A percentile compares a stretch with the other conserved stretches of the same genome.
These are phyloP conservation scores for Callipepla californica DNA, from an alignment of 2,113 vertebrate species.

Conservation along the genomic window DNA sequence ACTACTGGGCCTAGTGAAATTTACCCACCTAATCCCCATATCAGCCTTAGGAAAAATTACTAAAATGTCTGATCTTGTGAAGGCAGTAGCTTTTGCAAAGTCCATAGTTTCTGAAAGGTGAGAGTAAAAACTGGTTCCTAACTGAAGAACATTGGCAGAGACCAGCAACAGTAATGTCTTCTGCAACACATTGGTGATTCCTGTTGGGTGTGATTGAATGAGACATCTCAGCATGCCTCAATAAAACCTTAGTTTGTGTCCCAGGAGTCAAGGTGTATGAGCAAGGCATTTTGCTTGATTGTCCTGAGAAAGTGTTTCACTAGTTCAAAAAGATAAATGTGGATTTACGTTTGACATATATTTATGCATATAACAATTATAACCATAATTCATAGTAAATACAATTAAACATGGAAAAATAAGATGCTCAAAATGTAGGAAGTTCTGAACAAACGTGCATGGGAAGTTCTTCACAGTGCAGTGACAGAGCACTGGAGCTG, in stretches of 20 bases:
- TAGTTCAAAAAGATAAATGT: constrained; percentile 61
- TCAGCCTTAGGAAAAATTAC: constrained; percentile 79
- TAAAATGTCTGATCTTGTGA: constrained; percentile 57
- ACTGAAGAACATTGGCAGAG: constrained; percentile 82
- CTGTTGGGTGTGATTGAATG: constrained; percentile 79
- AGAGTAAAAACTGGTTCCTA: constrained; percentile 77
- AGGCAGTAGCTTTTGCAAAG: constrained; percentile 72
- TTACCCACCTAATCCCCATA: constrained; percentile 75
- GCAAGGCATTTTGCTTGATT: constrained; percentile 73
- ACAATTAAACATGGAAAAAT: not conserved
- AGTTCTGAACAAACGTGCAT: no score
- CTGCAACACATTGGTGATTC: constrained; percentile 76
- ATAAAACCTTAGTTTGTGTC: constrained; percentile 77
- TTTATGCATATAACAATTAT: not conserved
- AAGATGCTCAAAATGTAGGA: not conserved
- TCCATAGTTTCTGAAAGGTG: constrained; percentile 79
- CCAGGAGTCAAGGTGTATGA: constrained; percentile 57
- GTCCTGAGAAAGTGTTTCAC: constrained; percentile 61
- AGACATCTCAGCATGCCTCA: constrained; percentile 64
- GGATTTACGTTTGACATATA: not conserved
- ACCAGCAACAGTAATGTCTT: constrained; percentile 69
- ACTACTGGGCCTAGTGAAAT: constrained; percentile 58
- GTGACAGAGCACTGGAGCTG: no score
- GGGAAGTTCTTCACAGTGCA: no score
- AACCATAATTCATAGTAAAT: not conserved